A percentile compares a stretch with the other conserved stretches of the same genome.
These are phyloP conservation scores for Trissolcus brochymenae DNA, from an alignment of 2,888 invertebrate species.

Conservation along the genomic window DNA sequence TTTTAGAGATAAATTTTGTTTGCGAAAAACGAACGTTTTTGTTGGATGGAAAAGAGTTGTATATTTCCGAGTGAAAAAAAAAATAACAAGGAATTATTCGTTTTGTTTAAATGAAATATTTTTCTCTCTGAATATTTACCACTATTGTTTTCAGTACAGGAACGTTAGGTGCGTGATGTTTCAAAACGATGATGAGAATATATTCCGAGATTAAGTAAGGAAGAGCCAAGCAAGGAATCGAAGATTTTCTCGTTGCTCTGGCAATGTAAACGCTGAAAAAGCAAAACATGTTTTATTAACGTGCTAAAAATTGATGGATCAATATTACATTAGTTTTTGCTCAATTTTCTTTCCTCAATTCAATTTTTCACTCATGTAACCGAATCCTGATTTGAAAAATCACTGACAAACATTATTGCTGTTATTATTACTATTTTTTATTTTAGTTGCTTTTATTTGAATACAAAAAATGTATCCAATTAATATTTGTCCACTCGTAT, in stretches of 20 bases:
- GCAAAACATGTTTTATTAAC: too few relatives aligned
- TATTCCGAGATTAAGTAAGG: conserved; percentile 74
- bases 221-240: conserved; percentile 70
- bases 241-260: conserved; percentile 66
- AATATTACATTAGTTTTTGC: too few relatives aligned
- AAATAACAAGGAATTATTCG: background rate
- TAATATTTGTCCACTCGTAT: too few relatives aligned
- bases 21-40: background rate
- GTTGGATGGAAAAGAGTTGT: background rate
- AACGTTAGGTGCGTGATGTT: conserved; percentile 41
- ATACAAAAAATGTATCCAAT: too few relatives aligned
- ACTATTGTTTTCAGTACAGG: conserved; percentile 22
- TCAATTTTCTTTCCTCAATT: too few relatives aligned
- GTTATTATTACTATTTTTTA: too few relatives aligned
- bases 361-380: too few relatives aligned
- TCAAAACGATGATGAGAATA: conserved; percentile 68
- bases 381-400: too few relatives aligned
- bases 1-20: background rate
- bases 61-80: background rate
- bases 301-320: too few relatives aligned
- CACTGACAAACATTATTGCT: too few relatives aligned
- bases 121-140: conserved; percentile 24
- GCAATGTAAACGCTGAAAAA: conserved; percentile 70
- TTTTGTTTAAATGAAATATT: background rate
- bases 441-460: too few relatives aligned